Conservation (phyloP, 2,113 vertebrate genomes). For the Daboia siamensis region DNA sequence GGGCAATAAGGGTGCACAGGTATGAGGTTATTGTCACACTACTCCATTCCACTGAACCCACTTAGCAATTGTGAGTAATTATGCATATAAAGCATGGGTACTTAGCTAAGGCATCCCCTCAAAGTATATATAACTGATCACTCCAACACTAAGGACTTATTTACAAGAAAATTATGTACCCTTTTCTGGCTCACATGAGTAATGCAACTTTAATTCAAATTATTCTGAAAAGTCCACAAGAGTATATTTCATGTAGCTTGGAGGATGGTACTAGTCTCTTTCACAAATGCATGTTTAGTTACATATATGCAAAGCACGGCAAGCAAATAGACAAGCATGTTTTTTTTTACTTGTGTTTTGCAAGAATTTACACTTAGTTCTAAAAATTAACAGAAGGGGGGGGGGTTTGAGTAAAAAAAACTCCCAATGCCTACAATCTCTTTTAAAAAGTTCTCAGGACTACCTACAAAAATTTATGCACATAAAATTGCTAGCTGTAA, state of each 20-base stretch:
- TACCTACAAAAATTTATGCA: not conserved
- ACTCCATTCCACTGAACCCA: not conserved
- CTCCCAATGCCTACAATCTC: not conserved
- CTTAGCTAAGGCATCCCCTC: not conserved
- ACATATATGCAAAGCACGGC: not conserved
- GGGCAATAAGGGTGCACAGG: not conserved
- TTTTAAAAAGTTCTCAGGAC: not conserved
- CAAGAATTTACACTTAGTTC: not conserved
- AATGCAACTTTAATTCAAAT: not conserved
- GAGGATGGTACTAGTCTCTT: not conserved
- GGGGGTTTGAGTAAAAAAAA: not conserved
- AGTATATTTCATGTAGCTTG: not conserved
- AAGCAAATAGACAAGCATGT: not conserved
- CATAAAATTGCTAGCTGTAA: not conserved
- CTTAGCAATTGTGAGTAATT: not conserved
- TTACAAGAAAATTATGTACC: not conserved
- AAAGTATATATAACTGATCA: not conserved
- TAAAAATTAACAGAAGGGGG: not conserved
- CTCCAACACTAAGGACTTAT: not conserved
- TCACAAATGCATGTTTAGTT: not conserved
- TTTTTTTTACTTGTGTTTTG: not conserved
- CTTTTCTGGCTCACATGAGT: not conserved
- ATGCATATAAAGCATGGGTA: not conserved
- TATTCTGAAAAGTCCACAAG: not conserved
- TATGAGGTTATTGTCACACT: too few species aligned